These are phyloP conservation scores for Pterostichus niger DNA, from an alignment of 2,888 invertebrate species.

Conservation along the genomic window DNA sequence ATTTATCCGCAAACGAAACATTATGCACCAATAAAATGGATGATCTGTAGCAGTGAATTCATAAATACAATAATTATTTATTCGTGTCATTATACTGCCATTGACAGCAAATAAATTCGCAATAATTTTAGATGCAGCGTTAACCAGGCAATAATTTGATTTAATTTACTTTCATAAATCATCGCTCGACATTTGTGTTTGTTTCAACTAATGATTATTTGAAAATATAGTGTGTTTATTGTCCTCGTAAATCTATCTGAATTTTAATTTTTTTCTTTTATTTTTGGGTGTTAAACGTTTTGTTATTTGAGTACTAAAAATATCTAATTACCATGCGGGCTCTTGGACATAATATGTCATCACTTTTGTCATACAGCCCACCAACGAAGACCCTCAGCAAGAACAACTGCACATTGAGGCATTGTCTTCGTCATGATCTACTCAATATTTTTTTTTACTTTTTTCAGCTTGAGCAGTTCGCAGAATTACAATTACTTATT, in stretches of 20 bases:
- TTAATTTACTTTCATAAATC: slow-evolving; percentile 62
- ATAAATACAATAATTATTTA: slow-evolving; percentile 60
- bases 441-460: slow-evolving; percentile 5
- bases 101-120: slow-evolving; percentile 64
- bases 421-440: slow-evolving; percentile 27
- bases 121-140: slow-evolving; percentile 61
- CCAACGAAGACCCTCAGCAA: slow-evolving; percentile 4
- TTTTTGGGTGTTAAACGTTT: slow-evolving; percentile 22
- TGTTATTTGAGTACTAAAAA: slow-evolving; percentile 51
- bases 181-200: slow-evolving; percentile 40
- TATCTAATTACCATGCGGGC: slow-evolving; percentile 60
- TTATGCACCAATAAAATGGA: slow-evolving; percentile 9
- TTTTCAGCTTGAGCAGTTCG: not conserved
- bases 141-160: slow-evolving; percentile 57
- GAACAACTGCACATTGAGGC: not conserved
- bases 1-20: slow-evolving; percentile 26
- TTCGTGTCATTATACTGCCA: slow-evolving; percentile 55
- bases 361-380: slow-evolving; percentile 32
- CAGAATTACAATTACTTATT: slow-evolving; percentile 3
- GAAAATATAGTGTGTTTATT: slow-evolving; percentile 53
- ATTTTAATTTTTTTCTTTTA: slow-evolving; percentile 9
- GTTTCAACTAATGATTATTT: slow-evolving; percentile 60
- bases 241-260: slow-evolving; percentile 36
- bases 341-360: slow-evolving; percentile 49
- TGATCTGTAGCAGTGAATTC: slow-evolving; percentile 34